These are phyloP conservation scores for Pyralis farinalis DNA, from an alignment of 2,888 invertebrate species.

Conservation along the genomic window DNA sequence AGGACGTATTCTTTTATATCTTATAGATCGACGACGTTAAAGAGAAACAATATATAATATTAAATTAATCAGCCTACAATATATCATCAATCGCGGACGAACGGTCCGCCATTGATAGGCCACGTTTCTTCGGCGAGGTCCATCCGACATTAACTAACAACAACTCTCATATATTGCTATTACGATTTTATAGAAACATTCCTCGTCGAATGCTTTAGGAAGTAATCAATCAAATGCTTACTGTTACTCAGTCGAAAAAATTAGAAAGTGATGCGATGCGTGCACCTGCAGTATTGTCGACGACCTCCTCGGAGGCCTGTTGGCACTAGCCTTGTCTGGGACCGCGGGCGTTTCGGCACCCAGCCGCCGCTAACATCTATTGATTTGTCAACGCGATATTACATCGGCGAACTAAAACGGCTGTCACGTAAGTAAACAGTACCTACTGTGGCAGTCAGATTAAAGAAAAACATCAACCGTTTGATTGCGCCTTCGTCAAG, in stretches of 20 bases:
- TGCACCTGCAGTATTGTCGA: not conserved
- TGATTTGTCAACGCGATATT: too few species aligned
- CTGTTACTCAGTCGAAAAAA: conserved; percentile 9
- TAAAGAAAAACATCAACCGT: too few species aligned
- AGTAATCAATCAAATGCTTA: conserved; percentile 2
- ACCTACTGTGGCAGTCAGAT: too few species aligned
- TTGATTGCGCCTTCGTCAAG: too few species aligned
- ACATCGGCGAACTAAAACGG: too few species aligned
- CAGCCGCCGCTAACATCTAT: conserved; percentile 2
- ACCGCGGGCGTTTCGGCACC: too few species aligned
- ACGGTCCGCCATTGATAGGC: not conserved
- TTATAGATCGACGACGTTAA: conserved; percentile 18
- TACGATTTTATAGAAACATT: not conserved
- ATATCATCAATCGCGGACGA: conserved; percentile 2
- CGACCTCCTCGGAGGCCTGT: conserved; percentile 10
- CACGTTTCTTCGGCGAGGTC: not conserved
- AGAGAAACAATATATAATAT: conserved; percentile 4
- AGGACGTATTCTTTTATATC: conserved; percentile 15
- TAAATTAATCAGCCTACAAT: not conserved
- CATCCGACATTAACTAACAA: conserved; percentile 3
- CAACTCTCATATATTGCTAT: not conserved
- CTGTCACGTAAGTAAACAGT: too few species aligned
- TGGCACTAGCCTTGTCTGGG: conserved; percentile 36
- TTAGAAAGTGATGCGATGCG: conserved; percentile 12
- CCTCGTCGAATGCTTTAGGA: not conserved